Evolutionary conservation across 1,140 invertebrate genomes (phyloP).

Genomic region (Bombus sylvicola): DNA sequence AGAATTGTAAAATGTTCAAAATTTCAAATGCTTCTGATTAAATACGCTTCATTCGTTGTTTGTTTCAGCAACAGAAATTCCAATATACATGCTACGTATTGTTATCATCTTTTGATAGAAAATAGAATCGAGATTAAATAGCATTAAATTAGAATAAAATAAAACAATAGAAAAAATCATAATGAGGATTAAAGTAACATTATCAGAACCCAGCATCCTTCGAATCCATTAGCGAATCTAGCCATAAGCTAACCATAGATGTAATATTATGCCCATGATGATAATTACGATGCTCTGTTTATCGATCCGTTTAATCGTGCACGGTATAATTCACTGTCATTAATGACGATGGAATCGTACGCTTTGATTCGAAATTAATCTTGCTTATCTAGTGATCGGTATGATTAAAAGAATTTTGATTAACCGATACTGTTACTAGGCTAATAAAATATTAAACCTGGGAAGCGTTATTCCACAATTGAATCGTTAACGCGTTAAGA

Average conservation of each 20-base stretch:
- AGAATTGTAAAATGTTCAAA: no score
- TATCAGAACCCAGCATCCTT: not conserved
- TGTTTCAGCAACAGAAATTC: no score
- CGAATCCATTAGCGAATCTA: no score
- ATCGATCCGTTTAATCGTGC: not conserved
- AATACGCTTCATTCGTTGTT: no score
- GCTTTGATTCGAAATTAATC: not conserved
- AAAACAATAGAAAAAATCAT: not conserved
- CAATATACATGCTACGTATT: not conserved
- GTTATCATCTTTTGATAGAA: not conserved
- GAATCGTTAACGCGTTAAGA: no score
- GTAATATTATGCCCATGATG: not conserved
- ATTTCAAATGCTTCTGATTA: no score
- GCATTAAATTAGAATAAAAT: no score
- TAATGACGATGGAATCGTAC: not conserved
- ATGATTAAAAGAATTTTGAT: not conserved
- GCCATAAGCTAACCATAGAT: not conserved
- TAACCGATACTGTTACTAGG: not conserved
- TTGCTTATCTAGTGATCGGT: not conserved
- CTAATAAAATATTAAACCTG: not conserved
- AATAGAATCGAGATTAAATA: no score
- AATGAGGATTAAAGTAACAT: not conserved
- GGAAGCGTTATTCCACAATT: no score
- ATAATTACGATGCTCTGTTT: not conserved
- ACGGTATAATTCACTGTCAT: not conserved